Evolutionary conservation across 2,888 invertebrate genomes (phyloP).

Genomic region (Epirrhoe tristata): DNA sequence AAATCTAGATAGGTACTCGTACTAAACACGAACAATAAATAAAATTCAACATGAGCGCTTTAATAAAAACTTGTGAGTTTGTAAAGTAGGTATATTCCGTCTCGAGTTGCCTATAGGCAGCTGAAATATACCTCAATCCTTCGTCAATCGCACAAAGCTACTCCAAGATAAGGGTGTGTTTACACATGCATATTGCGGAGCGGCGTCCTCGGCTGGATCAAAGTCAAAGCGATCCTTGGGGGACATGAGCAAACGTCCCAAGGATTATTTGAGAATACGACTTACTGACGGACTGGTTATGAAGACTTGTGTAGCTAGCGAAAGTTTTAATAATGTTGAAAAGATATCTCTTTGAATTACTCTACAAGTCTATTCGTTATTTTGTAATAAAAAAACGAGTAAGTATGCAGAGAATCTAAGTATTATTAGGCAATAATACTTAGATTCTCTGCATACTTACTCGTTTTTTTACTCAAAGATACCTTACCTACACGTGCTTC

Average conservation of each 20-base stretch:
- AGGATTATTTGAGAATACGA: slow-evolving; percentile 43
- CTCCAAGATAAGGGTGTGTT: slow-evolving; percentile 59
- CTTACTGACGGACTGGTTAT: background rate
- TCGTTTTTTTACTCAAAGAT: background rate
- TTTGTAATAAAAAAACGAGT: background rate
- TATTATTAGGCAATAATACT: too few species aligned
- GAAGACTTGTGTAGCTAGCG: background rate
- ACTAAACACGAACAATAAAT: background rate
- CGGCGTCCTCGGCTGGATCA: slow-evolving; percentile 29
- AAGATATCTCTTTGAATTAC: background rate
- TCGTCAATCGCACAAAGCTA: slow-evolving; percentile 47
- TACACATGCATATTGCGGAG: slow-evolving; percentile 67
- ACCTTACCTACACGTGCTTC: too few species aligned
- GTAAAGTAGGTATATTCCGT: background rate
- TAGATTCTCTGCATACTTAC: background rate
- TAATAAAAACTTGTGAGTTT: background rate
- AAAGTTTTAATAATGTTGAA: background rate
- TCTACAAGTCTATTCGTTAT: background rate
- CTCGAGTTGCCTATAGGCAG: background rate
- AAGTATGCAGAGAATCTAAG: background rate
- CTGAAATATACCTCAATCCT: slow-evolving; percentile 23
- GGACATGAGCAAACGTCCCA: slow-evolving; percentile 51
- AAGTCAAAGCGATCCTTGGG: slow-evolving; percentile 58
- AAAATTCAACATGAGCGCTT: too few species aligned
- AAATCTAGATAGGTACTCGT: background rate